Evolutionary conservation across 2,113 vertebrate genomes (phyloP).

Genomic region (Rhinolophus ferrumequinum): DNA sequence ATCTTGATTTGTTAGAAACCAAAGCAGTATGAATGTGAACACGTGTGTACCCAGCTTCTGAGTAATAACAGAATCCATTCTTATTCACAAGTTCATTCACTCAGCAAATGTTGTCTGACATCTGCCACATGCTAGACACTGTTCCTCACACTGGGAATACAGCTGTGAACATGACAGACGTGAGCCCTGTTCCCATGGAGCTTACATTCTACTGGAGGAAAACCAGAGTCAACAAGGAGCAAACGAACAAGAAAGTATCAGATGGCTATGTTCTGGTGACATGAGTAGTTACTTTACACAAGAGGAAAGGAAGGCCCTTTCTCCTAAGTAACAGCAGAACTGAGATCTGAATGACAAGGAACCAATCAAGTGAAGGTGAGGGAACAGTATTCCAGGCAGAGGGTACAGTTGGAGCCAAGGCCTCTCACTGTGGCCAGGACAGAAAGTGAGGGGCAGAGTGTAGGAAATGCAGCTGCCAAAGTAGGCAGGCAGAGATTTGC

Average conservation of each 20-base stretch:
- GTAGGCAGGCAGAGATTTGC: not conserved
- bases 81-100: conserved; percentile 46
- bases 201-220: not conserved
- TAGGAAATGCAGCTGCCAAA: not conserved
- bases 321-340: conserved; percentile 13
- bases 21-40: conserved; percentile 35
- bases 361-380: not conserved
- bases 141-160: not conserved
- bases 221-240: conserved; percentile 31
- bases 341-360: not conserved
- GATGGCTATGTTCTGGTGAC: not conserved
- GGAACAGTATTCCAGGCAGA: not conserved
- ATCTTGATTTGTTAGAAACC: conserved; percentile 49
- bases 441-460: not conserved
- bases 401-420: not conserved
- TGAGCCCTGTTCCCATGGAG: not conserved
- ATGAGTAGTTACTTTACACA: not conserved
- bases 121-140: not conserved
- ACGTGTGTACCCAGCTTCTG: conserved; percentile 29
- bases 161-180: not conserved
- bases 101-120: conserved; percentile 39
- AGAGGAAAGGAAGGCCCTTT: not conserved
- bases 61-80: conserved; percentile 47
- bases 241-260: conserved; percentile 23
- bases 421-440: not conserved